Evolutionary conservation across 2,888 invertebrate genomes (phyloP).

Genomic region (Drosophila nr. medialis): DNA sequence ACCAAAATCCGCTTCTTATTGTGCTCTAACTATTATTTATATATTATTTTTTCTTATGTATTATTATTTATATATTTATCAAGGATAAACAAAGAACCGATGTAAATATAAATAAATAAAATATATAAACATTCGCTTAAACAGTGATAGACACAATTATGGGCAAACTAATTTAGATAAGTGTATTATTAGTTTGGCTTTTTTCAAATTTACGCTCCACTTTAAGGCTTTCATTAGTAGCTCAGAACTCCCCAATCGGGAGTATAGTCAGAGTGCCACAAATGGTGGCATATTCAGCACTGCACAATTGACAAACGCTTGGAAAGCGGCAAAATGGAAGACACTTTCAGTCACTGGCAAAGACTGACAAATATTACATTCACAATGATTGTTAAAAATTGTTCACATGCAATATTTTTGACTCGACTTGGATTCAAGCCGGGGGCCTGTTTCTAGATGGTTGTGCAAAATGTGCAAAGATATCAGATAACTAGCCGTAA

Average conservation of each 20-base stretch:
- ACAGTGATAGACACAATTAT: background rate
- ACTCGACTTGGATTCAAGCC: background rate
- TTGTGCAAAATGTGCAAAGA: conserved; percentile 6
- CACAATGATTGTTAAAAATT: conserved; percentile 60
- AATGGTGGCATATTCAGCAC: conserved; percentile 32
- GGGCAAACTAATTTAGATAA: background rate
- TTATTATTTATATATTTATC: too few relatives aligned
- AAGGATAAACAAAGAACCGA: background rate
- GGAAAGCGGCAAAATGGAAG: conserved; percentile 34
- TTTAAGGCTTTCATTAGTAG: background rate
- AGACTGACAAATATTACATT: conserved; percentile 46
- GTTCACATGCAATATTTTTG: conserved; percentile 58
- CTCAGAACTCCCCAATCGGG: background rate
- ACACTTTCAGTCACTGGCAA: conserved; percentile 6
- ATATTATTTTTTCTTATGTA: too few relatives aligned
- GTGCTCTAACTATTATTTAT: too few relatives aligned
- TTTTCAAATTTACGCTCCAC: background rate
- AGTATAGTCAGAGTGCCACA: background rate
- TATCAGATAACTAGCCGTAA: conserved; percentile 57
- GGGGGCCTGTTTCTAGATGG: background rate
- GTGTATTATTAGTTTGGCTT: background rate
- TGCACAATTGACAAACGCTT: conserved; percentile 58
- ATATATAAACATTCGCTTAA: background rate
- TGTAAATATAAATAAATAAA: background rate
- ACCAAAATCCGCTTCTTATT: too few relatives aligned